Conservation (phyloP, 2,888 invertebrate genomes). For the Eutolmus rufibarbis region DNA sequence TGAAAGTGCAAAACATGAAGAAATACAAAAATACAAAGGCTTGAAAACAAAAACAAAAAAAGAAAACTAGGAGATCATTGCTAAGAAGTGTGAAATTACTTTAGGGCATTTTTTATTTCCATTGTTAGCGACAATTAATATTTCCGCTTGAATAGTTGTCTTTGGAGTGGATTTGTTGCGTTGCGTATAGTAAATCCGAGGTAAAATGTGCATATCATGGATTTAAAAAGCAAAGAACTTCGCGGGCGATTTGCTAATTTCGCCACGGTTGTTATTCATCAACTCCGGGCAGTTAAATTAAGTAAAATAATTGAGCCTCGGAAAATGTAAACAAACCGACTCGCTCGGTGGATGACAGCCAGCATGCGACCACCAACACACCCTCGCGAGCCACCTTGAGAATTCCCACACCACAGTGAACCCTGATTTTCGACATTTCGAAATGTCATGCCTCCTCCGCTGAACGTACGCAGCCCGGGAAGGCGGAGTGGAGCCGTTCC, state of each 20-base stretch:
- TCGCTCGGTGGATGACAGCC: neutral
- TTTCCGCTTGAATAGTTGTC: neutral
- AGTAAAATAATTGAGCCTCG: neutral
- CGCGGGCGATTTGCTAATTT: neutral
- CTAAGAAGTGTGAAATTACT: too few relatives aligned
- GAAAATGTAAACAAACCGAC: neutral
- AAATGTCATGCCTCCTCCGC: neutral
- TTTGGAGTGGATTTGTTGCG: neutral
- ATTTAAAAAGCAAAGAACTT: neutral
- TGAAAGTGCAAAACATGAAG: too few relatives aligned
- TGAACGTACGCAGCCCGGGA: constrained; percentile 11
- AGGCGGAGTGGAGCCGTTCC: constrained; percentile 5
- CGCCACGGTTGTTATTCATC: neutral
- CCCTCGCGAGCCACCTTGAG: neutral
- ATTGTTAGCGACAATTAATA: too few relatives aligned
- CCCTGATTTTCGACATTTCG: neutral
- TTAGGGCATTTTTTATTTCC: too few relatives aligned
- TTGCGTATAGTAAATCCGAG: neutral
- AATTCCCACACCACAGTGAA: neutral
- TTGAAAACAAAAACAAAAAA: too few relatives aligned
- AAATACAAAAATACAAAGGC: too few relatives aligned
- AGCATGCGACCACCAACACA: neutral
- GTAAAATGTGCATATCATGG: neutral
- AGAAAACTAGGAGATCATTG: too few relatives aligned
- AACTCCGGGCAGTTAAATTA: neutral